phyloP scores from a whole-genome alignment of 2,888 invertebrate genomes.

The Chorisops tibialis region DNA sequence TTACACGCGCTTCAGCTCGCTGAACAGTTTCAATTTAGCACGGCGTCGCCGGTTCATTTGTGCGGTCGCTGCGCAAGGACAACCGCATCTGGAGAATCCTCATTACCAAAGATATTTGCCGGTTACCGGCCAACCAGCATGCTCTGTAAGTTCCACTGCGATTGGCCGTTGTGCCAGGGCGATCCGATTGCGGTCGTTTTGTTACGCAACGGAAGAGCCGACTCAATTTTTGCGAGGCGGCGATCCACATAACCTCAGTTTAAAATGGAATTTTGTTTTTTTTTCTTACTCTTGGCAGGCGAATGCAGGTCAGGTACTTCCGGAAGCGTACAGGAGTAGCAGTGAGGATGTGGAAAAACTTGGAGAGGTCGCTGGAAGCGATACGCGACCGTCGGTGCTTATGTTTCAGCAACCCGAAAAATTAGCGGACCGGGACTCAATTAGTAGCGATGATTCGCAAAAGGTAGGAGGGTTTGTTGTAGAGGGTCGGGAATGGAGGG shows the following conservation, averaged over 20 bases:
- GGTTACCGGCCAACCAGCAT: not conserved
- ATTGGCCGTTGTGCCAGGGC: too few relatives aligned
- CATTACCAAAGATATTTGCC: not conserved
- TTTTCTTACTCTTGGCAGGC: not conserved
- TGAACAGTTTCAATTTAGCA: constrained; percentile 20
- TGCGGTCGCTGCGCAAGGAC: not conserved
- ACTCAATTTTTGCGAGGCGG: not conserved
- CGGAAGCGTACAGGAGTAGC: not conserved
- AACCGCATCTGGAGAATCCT: not conserved
- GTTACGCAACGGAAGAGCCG: constrained; percentile 9
- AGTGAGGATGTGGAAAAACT: too few relatives aligned
- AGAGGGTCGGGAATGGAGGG: too few relatives aligned
- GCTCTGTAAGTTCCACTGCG: not conserved
- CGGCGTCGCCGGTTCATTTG: not conserved
- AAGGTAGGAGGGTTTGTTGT: not conserved
- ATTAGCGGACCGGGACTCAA: not conserved
- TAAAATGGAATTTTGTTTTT: not conserved
- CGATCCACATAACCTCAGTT: constrained; percentile 11
- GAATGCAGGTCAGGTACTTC: not conserved
- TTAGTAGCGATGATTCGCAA: not conserved
- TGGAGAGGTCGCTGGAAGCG: too few relatives aligned
- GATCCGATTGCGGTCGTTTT: not conserved
- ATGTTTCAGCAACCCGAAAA: constrained; percentile 1
- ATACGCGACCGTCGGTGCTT: not conserved
- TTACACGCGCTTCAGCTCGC: constrained; percentile 25